Evolutionary conservation across 2,797 vertebrate species (phyloP), one percentile per base, ranked within the genome.

Genomic region (Eleutherodactylus coqui): DNA sequence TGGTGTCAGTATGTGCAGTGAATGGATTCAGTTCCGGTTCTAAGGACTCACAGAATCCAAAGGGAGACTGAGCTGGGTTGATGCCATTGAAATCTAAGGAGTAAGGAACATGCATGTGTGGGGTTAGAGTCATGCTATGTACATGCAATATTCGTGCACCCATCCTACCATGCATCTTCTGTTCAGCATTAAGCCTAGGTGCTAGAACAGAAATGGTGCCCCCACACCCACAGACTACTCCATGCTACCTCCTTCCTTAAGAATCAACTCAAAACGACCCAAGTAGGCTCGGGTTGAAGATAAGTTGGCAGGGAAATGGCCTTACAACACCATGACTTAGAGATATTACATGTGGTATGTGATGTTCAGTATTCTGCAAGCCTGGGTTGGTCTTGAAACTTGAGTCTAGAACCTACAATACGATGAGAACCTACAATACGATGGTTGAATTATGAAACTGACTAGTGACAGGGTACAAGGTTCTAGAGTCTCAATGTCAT

Each of bases 11-110:
- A 84, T 92, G 88, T 45, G 92, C 90, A 85, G 96, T 92, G 92
- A 95, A 89, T 83, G 91, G 91, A 5, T 88, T 96, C 82, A 90
- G 92, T 89, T 34, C 89, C 84, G 95, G 94, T 87, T 96, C 95
- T 85, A 95, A 86, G 6, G 95, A 92, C 58, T 94, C 93, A 45
- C 95, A 95, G 91, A 96, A 96, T 51, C 96, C 96, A 75, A 96
- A 96, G 0, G 94, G 91, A 6, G 95, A 89, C 89, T 93, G 95
- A 85, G 89, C 69, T 4, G 89, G 91, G 89, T 95, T 94, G 84
- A 95, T 92, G 38, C 91, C 93, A 27, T 88, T 86, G 0, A 93
- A 92, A 8, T 90, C 93, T 94, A n/a, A 5, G 86, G 1, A 21
- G 9, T 1, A 38, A 1, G 36, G 21, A 75, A n/a, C 77, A 8